phyloP scores from a whole-genome alignment of 2,113 vertebrate genomes.

The Chinchilla lanigera region DNA sequence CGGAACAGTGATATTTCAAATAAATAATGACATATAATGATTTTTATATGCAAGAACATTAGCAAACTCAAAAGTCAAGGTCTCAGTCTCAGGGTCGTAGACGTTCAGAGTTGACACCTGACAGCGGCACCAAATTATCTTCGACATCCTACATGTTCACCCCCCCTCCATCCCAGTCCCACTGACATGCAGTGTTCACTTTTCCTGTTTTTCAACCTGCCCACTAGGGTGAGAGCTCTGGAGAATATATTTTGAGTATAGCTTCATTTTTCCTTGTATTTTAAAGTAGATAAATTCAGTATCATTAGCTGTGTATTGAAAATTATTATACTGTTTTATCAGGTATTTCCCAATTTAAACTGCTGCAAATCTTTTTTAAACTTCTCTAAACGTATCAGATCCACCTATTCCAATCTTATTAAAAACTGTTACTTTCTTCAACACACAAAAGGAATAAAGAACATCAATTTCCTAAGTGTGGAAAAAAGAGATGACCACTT shows the following conservation, averaged over 20 bases:
- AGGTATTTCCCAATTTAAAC: conserved; percentile 33
- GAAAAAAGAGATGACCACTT: neutral
- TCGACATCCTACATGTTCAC: too few relatives aligned
- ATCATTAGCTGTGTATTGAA: neutral
- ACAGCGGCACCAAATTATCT: neutral
- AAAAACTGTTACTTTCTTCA: neutral
- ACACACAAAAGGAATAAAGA: neutral
- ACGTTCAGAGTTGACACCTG: neutral
- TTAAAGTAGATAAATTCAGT: neutral
- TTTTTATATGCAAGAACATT: neutral
- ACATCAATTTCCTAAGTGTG: neutral
- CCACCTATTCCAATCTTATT: neutral
- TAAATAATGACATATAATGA: neutral
- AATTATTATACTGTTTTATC: neutral
- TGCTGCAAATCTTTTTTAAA: neutral
- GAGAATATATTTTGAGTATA: neutral
- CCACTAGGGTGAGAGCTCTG: neutral
- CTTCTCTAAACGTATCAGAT: neutral
- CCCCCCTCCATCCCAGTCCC: neutral
- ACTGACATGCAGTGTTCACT: neutral
- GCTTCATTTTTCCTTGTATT: neutral
- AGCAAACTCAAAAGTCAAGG: neutral
- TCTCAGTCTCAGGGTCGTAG: neutral
- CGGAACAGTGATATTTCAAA: neutral
- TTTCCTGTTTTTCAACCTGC: neutral